Percentiles rank a stretch among this genome's conserved stretches.
phyloP scores from a whole-genome alignment of 2,797 vertebrate genomes.

The Cossypha niveicapilla region DNA sequence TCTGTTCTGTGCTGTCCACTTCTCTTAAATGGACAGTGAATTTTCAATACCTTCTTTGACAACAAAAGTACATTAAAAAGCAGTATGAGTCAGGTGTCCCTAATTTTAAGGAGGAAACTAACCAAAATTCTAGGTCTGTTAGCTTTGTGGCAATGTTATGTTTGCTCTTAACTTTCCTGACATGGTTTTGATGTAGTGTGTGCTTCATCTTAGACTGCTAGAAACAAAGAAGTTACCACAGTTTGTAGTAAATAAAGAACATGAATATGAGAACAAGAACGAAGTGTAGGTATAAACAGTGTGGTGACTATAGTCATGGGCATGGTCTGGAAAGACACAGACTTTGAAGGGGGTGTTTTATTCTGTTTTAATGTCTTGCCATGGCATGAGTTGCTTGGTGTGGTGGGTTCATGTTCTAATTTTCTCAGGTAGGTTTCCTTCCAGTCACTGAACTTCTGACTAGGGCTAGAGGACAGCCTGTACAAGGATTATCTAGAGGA shows the following conservation, averaged over 20 bases:
- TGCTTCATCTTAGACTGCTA: not conserved
- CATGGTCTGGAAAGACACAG: rapidly evolving
- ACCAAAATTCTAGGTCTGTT: not conserved
- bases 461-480: not conserved
- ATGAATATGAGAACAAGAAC: not conserved
- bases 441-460: not conserved
- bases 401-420: not conserved
- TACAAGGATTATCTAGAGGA: not conserved
- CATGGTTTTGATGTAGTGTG: not conserved
- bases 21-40: not conserved
- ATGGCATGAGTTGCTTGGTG: not conserved
- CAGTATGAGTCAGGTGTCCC: not conserved
- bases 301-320: not conserved
- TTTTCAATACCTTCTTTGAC: not conserved
- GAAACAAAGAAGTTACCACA: not conserved
- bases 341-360: not conserved
- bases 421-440: not conserved
- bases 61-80: not conserved
- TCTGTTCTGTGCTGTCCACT: not conserved
- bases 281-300: not conserved
- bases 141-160: not conserved
- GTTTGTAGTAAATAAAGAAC: not conserved
- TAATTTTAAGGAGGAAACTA: not conserved
- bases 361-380: not conserved
- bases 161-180: not conserved